Conservation (phyloP, 2,888 invertebrate genomes). For the Zygogramma bicolorata region DNA sequence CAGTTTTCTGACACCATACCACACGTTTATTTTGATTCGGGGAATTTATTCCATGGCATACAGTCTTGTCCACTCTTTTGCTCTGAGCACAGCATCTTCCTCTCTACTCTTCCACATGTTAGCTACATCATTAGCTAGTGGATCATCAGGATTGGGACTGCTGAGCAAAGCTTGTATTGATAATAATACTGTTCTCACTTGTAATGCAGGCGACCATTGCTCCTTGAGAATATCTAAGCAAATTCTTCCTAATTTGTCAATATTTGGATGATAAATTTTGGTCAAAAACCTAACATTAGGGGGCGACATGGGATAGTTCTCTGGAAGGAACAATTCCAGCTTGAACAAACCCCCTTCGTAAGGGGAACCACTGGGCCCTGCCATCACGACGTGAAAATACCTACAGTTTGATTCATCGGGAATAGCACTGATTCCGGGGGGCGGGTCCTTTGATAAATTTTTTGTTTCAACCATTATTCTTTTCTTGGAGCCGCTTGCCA, state of each 20-base stretch:
- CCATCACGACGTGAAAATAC: constrained; percentile 94
- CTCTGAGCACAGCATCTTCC: constrained; percentile 93
- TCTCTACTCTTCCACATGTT: constrained; percentile 99
- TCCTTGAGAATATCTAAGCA: constrained; percentile 99
- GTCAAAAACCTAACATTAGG: constrained; percentile 99
- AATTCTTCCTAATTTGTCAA: constrained; percentile 98
- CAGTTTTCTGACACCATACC: constrained; percentile 46
- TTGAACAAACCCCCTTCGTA: constrained; percentile 99
- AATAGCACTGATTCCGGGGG: constrained; percentile 96
- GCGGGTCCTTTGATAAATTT: constrained; percentile 96
- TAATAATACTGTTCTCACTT: constrained; percentile 97
- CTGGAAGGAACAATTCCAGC: constrained; percentile 97
- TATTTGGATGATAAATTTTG: constrained; percentile 99
- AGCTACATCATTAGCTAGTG: constrained; percentile 97
- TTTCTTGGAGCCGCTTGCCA: constrained; percentile 74
- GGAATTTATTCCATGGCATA: constrained; percentile 73
- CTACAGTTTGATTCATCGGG: constrained; percentile 96
- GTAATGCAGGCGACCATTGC: constrained; percentile 99
- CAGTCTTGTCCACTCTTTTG: constrained; percentile 94
- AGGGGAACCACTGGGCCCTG: constrained; percentile 93
- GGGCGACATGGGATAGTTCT: constrained; percentile 99
- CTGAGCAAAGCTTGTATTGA: constrained; percentile 98
- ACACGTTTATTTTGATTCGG: constrained; percentile 19
- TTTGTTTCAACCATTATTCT: constrained; percentile 97
- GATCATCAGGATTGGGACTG: constrained; percentile 97